Base-by-base conservation (phyloP, 2,888 invertebrate species). In the Pheosia gnoma region DNA sequence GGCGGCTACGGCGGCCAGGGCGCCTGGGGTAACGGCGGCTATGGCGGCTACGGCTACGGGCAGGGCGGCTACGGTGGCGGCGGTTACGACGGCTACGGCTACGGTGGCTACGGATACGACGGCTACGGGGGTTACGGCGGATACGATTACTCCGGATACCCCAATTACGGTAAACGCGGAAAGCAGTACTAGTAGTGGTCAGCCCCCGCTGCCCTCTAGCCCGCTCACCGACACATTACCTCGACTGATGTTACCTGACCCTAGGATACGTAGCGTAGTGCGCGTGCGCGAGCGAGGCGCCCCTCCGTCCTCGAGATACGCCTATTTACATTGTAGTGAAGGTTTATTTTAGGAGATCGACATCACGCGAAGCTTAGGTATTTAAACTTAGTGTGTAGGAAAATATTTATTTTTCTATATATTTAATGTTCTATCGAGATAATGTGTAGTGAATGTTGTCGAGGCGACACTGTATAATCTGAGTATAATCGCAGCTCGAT, bases 111-210 rank as follows among this genome's bases (percentile, higher is more conserved):
- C 87, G 96, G 96, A 83, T 96, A 96, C 93, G 95, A 95, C 83
- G 96, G 96, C 83, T 96, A 96, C 90, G 95, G 96, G 81, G 96
- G 96, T 82, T 96, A 96, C 92, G 96, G 96, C 86, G 96, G 96
- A 86, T 96, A 96, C 92, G 96, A 96, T 94, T 96, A 96, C 94
- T 95, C 96, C 88, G 96, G 96, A 94, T 96, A 96, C 94, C 96
- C 96, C 94, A 96, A 96, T 95, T 96, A 96, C 94, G 96, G 96
- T 96, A 96, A 93, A 94, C 93, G 93, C 88, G 92, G 92, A 89
- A 93, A 93, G 91, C 93, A 93, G 90, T 88, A 91, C 87, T 93
- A 93, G 86, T 84, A 72, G 80, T 76, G 83, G 86, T 80, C 78
- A 80, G 84, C 85, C 83, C 74, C 80, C 84, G 88, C 86, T 80